These are phyloP conservation scores for Pachydiplax longipennis DNA, from an alignment of 2,888 invertebrate species.

Conservation along the genomic window DNA sequence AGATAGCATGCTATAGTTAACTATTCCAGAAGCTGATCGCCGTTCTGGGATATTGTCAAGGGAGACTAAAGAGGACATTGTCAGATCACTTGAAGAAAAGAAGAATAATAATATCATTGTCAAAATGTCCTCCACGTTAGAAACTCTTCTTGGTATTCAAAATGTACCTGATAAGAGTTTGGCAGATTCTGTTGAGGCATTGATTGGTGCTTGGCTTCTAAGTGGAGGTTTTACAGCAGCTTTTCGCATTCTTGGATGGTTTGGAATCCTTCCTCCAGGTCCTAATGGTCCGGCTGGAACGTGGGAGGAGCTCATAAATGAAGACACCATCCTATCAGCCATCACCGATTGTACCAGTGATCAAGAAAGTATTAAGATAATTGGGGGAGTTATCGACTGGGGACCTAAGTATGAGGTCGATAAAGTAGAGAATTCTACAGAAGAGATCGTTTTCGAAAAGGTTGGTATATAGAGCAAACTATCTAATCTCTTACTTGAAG, in stretches of 20 bases:
- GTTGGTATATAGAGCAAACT: background rate
- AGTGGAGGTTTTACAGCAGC: conserved; percentile 64
- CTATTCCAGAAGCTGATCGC: conserved; percentile 61
- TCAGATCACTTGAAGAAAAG: conserved; percentile 52
- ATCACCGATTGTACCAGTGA: background rate
- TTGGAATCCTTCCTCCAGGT: conserved; percentile 67
- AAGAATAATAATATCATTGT: background rate
- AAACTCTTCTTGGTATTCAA: conserved; percentile 62
- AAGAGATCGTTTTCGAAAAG: background rate
- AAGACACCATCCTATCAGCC: background rate
- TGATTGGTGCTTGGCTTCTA: conserved; percentile 79
- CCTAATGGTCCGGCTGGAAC: conserved; percentile 51
- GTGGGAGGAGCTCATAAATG: background rate
- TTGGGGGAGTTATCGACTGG: conserved; percentile 29
- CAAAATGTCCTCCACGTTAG: conserved; percentile 55
- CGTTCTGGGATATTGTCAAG: conserved; percentile 49
- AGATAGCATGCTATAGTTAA: conserved; percentile 60
- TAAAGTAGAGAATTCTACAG: background rate
- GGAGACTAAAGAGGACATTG: conserved; percentile 45
- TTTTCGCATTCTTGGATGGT: conserved; percentile 69
- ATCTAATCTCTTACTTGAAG: background rate
- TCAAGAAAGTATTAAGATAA: background rate
- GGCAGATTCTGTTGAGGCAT: conserved; percentile 86
- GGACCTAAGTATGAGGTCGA: background rate
- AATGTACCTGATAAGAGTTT: conserved; percentile 70